Conservation (phyloP, 2,888 invertebrate genomes). For the Melanostoma scalare region DNA sequence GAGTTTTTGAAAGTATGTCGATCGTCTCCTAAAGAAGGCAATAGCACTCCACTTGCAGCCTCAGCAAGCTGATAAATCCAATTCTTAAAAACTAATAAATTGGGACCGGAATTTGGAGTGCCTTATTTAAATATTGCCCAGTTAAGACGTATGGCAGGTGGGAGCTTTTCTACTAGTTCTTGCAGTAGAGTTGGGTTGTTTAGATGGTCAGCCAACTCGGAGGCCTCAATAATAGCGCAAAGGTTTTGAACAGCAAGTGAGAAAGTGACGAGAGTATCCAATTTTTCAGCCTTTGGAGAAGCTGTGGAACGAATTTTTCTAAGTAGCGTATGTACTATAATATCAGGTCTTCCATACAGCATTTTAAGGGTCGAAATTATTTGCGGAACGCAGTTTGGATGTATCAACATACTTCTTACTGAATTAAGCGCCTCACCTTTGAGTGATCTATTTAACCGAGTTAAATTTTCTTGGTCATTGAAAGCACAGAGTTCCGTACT, state of each 20-base stretch:
- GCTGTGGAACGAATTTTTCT: slow-evolving; percentile 14
- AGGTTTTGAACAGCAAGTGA: slow-evolving; percentile 26
- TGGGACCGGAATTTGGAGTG: not conserved
- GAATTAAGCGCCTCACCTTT: slow-evolving; percentile 30
- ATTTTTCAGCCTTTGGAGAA: slow-evolving; percentile 19
- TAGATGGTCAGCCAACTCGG: slow-evolving; percentile 11
- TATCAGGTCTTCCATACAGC: slow-evolving; percentile 18
- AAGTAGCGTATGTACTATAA: slow-evolving; percentile 12
- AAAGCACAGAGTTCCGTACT: slow-evolving; percentile 63
- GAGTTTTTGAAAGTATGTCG: not conserved
- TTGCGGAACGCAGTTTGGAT: slow-evolving; percentile 6
- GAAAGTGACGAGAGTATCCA: slow-evolving; percentile 15
- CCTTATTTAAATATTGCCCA: slow-evolving; percentile 46
- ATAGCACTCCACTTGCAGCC: slow-evolving; percentile 53
- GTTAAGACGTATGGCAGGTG: slow-evolving; percentile 30
- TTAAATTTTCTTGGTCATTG: slow-evolving; percentile 51
- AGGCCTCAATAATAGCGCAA: slow-evolving; percentile 23
- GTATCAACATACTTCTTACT: slow-evolving; percentile 15
- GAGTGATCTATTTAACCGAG: slow-evolving; percentile 44
- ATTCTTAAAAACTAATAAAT: slow-evolving; percentile 47
- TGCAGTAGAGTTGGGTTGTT: slow-evolving; percentile 59
- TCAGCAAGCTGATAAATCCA: slow-evolving; percentile 66
- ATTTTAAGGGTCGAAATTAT: slow-evolving; percentile 5
- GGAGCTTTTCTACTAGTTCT: slow-evolving; percentile 42
- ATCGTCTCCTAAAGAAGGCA: not conserved